Evolutionary conservation across 2,113 vertebrate genomes (phyloP), one percentile per base, ranked within the genome.

Genomic region (Hassar affinis): DNA sequence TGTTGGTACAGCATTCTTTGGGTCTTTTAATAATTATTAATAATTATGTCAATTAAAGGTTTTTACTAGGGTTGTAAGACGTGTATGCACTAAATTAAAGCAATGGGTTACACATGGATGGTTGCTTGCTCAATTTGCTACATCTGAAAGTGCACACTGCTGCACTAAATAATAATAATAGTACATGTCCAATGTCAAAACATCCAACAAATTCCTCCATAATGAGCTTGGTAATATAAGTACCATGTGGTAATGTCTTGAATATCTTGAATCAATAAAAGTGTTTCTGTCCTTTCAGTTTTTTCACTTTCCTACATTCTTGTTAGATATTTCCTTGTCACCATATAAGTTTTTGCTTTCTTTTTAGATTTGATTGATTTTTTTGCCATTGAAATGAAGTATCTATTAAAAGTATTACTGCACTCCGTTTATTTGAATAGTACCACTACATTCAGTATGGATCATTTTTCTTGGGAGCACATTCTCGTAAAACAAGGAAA

Each of bases 21-120:
- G 61, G 33, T 17, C 33, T 14, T 33, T 64, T 64, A 30, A 64
- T 33, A 27, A 72, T 27, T 72, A 25, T 64, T 64, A 30, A 64
- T 33, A 27, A 72, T 27, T 72, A 25, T 52, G 15, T 75, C 25
- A 4, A 18, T 47, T 22, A 11, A 47, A 72, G 69, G 6, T 45
- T n/a, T 25, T 51, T 14, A 18, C 14, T 15, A 74, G 45, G 45
- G 4, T 49, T 49, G 45, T 51, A 74, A 27, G 25, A 71, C 61
- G 69, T 25, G 25, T 74, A 56, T 35, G 52, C 2, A 1, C 6
- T 74, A 81, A 80, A 86, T 68, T 20, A 66, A 35, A 86, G 85
- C 79, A 22, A 83, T 69, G 84, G 80, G 87, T 35, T 62, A 74
- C 38, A 74, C 54, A 49, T 12, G 38, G n/a, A 74, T 47, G n/a